Conservation (phyloP, 1,140 invertebrate species). For the Globodera rostochiensis region DNA sequence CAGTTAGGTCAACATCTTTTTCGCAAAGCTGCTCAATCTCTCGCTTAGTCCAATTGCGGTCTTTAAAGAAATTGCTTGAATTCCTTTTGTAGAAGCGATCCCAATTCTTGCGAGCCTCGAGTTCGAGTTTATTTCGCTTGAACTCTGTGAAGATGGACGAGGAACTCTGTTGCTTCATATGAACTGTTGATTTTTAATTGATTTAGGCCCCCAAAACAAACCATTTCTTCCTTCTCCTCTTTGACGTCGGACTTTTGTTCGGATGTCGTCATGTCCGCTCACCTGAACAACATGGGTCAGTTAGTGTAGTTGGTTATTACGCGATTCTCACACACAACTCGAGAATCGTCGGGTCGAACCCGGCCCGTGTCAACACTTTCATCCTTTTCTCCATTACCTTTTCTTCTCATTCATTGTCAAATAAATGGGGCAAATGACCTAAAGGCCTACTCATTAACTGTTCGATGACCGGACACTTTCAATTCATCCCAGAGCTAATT, state of each 20-base stretch:
- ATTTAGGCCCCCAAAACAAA: too few species aligned
- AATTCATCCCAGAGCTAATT: too few species aligned
- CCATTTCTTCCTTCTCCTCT: too few species aligned
- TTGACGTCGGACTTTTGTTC: too few species aligned
- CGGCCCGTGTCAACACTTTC: neutral
- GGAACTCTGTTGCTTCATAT: neutral
- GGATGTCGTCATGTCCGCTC: too few species aligned
- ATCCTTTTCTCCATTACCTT: too few species aligned
- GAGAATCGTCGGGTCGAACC: neutral
- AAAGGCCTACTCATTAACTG: too few species aligned
- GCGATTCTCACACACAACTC: neutral
- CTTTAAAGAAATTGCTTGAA: constrained; percentile 82
- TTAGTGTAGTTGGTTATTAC: neutral
- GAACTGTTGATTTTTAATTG: too few species aligned
- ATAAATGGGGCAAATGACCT: too few species aligned
- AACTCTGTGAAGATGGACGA: constrained; percentile 68
- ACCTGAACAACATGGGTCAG: too few species aligned
- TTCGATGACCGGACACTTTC: too few species aligned
- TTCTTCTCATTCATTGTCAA: too few species aligned
- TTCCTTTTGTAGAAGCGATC: constrained; percentile 89
- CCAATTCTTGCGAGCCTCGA: constrained; percentile 88
- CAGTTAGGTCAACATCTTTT: constrained; percentile 48
- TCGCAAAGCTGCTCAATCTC: constrained; percentile 82
- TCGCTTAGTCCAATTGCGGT: constrained; percentile 91
- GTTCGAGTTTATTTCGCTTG: constrained; percentile 81